phyloP scores from a whole-genome alignment of 2,797 vertebrate species.

The Melanotaenia nigrans region DNA sequence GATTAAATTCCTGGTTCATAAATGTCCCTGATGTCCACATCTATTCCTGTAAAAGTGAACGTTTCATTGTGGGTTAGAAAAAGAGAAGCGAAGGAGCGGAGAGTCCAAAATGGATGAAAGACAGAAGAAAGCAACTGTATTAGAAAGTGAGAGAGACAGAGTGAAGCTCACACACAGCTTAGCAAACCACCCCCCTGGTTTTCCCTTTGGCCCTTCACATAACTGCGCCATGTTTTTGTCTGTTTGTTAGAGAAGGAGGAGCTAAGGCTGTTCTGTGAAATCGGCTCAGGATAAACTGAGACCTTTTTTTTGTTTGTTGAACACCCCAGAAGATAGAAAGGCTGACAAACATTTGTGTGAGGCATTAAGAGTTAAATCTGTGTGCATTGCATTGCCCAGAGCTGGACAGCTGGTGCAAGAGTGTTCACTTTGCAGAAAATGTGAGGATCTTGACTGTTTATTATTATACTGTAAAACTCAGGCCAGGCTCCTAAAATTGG shows the following conservation, averaged over 20 bases:
- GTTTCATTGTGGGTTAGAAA: constrained; percentile 5
- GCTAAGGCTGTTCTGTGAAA: constrained; percentile 55
- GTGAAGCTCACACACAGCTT: constrained; percentile 62
- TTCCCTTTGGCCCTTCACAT: constrained; percentile 52
- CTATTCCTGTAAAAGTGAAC: constrained; percentile 17
- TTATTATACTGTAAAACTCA: neutral
- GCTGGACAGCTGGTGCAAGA: constrained; percentile 23
- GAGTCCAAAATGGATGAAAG: constrained; percentile 28
- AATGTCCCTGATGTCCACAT: neutral
- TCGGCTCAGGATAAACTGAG: constrained; percentile 44
- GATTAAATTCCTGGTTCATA: neutral
- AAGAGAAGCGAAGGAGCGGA: constrained; percentile 6
- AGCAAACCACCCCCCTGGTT: constrained; percentile 64
- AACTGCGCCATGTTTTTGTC: constrained; percentile 50
- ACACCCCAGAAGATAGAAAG: constrained; percentile 15
- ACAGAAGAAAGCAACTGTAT: constrained; percentile 34
- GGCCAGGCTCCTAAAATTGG: neutral
- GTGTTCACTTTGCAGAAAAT: constrained; percentile 25
- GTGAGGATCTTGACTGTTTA: constrained; percentile 16
- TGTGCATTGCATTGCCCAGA: constrained; percentile 2
- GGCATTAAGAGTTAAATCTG: constrained; percentile 21
- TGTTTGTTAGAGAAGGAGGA: constrained; percentile 44
- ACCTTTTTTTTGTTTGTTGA: constrained; percentile 21
- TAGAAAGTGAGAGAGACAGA: constrained; percentile 36
- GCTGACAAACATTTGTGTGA: constrained; percentile 28